A percentile compares a stretch with the other conserved stretches of the same genome.
Conservation (phyloP, 2,113 vertebrate genomes). For the Thryonomys swinderianus region DNA sequence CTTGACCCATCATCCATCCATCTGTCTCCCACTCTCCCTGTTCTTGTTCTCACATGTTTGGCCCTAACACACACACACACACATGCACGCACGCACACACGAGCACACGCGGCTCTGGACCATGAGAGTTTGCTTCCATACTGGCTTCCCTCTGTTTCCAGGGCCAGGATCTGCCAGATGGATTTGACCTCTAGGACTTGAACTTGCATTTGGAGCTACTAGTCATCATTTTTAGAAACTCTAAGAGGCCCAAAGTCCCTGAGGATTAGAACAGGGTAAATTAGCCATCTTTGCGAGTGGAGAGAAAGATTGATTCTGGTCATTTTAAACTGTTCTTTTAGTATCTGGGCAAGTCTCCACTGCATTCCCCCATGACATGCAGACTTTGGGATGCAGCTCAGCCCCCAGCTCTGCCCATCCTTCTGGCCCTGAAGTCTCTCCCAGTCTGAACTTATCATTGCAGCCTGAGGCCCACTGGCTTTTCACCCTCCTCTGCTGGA, state of each 20-base stretch:
- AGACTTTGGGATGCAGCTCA: not conserved
- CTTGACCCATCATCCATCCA: not conserved
- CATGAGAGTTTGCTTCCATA: not conserved
- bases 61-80: not conserved
- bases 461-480: not conserved
- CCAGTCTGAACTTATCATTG: not conserved
- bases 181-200: conserved; percentile 20
- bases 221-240: not conserved
- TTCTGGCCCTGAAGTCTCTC: not conserved
- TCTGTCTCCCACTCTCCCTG: not conserved
- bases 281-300: conserved; percentile 41
- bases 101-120: not conserved
- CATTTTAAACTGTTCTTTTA: conserved; percentile 64
- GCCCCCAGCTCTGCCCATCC: not conserved
- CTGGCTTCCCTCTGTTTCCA: not conserved
- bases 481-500: not conserved
- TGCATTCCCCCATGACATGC: not conserved
- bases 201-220: not conserved
- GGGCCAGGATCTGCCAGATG: not conserved
- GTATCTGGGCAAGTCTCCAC: conserved; percentile 53
- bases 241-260: conserved; percentile 31
- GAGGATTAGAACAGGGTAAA: not conserved
- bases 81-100: not conserved
- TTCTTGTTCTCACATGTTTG: not conserved
- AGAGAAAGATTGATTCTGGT: conserved; percentile 44